Percentiles rank a stretch among this genome's conserved stretches.
Evolutionary conservation across 2,113 vertebrate genomes (phyloP).

Genomic region (Cyrtonyx montezumae): DNA sequence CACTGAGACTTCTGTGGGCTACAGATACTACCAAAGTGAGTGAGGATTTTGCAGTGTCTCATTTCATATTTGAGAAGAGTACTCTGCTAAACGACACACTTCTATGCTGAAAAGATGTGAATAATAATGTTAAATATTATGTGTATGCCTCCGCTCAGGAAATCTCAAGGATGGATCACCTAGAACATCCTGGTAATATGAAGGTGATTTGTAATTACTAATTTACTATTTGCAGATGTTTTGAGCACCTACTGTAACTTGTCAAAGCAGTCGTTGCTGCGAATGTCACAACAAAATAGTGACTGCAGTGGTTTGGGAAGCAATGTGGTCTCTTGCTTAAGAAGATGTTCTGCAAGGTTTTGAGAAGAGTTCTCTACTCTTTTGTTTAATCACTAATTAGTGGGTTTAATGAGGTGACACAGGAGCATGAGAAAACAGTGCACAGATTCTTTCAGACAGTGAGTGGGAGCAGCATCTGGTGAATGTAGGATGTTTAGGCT

Average conservation of each 20-base stretch:
- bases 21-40: not conserved
- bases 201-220: not conserved
- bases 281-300: not conserved
- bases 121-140: not conserved
- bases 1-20: not conserved
- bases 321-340: not conserved
- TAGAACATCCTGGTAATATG: not conserved
- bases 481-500: not conserved
- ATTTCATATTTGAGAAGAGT: not conserved
- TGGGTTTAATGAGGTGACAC: not conserved
- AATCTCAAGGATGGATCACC: not conserved
- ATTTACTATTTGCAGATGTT: not conserved
- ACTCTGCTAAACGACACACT: not conserved
- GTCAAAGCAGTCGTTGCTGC: not conserved
- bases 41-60: not conserved
- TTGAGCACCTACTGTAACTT: not conserved
- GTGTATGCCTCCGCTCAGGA: not conserved
- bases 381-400: constrained; percentile 33
- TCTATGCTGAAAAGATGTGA: not conserved
- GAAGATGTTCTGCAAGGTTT: constrained; percentile 9
- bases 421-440: not conserved
- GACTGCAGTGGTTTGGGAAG: not conserved
- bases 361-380: constrained; percentile 15
- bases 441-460: not conserved
- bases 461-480: not conserved